Evolutionary conservation across 2,797 vertebrate species (phyloP).

Genomic region (Eulemur mongoz): DNA sequence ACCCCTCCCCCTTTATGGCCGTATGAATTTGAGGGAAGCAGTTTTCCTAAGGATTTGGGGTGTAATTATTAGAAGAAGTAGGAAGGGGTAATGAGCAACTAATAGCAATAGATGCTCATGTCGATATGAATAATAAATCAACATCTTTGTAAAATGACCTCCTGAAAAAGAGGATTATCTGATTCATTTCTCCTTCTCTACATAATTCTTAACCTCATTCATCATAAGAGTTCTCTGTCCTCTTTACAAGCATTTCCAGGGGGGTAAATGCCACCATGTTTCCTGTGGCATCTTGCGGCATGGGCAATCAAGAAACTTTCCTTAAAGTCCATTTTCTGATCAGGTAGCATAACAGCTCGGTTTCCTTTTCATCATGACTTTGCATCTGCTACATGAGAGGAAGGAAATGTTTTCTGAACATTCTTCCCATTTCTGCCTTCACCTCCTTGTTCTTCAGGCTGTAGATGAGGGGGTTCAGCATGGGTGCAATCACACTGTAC

Average conservation of each 20-base stretch:
- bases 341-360: background rate
- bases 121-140: background rate
- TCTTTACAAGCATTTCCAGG: background rate
- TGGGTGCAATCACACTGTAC: conserved; percentile 58
- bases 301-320: background rate
- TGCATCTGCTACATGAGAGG: background rate
- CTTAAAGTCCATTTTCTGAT: background rate
- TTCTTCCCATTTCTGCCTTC: conserved; percentile 43
- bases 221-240: background rate
- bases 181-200: background rate
- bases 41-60: background rate
- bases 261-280: background rate
- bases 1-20: background rate
- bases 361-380: background rate
- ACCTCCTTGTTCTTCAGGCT: conserved; percentile 70
- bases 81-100: background rate
- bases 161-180: background rate
- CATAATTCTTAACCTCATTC: background rate
- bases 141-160: background rate
- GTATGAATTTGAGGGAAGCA: background rate
- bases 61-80: background rate
- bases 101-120: background rate
- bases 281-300: background rate
- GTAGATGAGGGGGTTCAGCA: conserved; percentile 70
- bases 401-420: conserved; percentile 54